These are phyloP conservation scores for Neotoma lepida DNA, from an alignment of 2,113 vertebrate genomes.

Conservation along the genomic window DNA sequence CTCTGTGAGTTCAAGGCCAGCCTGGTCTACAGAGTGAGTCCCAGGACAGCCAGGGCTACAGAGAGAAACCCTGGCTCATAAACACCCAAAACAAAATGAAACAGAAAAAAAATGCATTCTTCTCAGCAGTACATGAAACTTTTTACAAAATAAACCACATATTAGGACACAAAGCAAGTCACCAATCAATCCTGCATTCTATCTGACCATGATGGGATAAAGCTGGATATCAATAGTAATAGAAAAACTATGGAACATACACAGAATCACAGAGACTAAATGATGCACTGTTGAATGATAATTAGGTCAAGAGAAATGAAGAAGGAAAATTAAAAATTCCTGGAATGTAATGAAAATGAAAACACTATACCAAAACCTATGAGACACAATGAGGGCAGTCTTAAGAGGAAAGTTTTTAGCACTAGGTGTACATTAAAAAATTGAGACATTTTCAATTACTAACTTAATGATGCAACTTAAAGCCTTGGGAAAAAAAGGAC, in stretches of 20 bases:
- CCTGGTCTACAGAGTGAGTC: too few species aligned
- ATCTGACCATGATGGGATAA: neutral
- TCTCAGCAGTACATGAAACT: neutral
- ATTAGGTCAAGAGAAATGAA: neutral
- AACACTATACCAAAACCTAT: neutral
- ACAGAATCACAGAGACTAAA: neutral
- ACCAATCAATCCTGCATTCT: neutral
- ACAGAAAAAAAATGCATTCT: neutral
- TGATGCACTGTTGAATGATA: neutral
- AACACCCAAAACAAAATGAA: neutral
- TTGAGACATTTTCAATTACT: neutral
- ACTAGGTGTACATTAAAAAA: neutral
- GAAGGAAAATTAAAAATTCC: neutral
- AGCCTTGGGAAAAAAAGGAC: neutral
- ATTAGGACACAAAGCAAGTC: neutral
- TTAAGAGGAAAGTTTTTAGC: neutral
- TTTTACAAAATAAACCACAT: neutral
- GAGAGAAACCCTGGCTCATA: too few species aligned
- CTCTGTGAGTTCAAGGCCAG: too few species aligned
- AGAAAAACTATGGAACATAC: neutral
- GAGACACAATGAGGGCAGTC: neutral
- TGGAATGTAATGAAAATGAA: neutral
- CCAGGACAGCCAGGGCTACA: too few species aligned
- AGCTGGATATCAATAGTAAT: neutral
- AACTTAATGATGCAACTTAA: neutral